These are phyloP conservation scores for Pachypeltis micranthus DNA, from an alignment of 1,140 invertebrate genomes.

Conservation along the genomic window DNA sequence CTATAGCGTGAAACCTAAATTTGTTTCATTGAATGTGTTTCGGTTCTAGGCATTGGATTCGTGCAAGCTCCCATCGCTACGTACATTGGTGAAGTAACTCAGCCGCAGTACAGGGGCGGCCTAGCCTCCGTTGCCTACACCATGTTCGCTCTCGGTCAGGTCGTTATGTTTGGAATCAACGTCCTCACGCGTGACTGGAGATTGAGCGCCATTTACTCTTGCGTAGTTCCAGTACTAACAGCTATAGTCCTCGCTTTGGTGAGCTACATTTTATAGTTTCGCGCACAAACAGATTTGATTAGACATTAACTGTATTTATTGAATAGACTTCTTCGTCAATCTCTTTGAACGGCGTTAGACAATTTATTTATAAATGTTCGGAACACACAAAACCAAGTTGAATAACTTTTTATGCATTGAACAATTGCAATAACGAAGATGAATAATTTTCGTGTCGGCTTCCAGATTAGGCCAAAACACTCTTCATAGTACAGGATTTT, in stretches of 20 bases:
- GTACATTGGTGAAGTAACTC: constrained; percentile 42
- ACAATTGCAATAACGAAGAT: no score
- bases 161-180: constrained; percentile 19
- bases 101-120: constrained; percentile 25
- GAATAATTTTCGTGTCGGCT: no score
- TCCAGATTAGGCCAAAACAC: no score
- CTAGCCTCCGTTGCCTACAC: constrained; percentile 20
- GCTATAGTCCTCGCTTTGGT: constrained; percentile 10
- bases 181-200: constrained; percentile 19
- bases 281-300: no score
- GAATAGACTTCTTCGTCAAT: neutral
- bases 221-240: constrained; percentile 15
- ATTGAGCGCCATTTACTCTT: constrained; percentile 3
- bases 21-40: no score
- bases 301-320: neutral
- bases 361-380: neutral
- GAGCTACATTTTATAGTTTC: no score
- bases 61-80: constrained; percentile 40
- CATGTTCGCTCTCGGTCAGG: constrained; percentile 20
- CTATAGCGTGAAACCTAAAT: no score
- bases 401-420: no score
- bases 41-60: constrained; percentile 38
- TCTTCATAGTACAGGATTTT: no score
- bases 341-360: neutral
- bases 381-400: no score